phyloP scores from a whole-genome alignment of 2,113 vertebrate species.

The Erpornis zantholeuca region DNA sequence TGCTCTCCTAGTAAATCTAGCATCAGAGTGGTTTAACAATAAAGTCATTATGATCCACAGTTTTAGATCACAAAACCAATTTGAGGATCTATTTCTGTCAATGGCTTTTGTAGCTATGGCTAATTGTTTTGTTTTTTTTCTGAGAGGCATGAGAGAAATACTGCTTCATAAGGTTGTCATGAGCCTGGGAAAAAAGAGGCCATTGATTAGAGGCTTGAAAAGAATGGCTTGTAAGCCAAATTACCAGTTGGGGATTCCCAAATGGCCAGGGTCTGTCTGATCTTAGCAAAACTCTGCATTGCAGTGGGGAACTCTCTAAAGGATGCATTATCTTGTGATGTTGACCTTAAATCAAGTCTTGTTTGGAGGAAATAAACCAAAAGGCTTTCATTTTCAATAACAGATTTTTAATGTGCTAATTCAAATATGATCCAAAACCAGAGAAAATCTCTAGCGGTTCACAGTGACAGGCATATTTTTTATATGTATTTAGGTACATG shows the following conservation, averaged over 20 bases:
- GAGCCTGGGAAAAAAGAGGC: not conserved
- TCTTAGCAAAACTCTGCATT: slow-evolving; percentile 32
- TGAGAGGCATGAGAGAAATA: slow-evolving; percentile 27
- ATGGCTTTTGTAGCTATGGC: not conserved
- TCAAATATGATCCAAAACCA: not conserved
- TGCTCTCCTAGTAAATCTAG: slow-evolving; percentile 2
- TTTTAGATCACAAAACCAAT: slow-evolving; percentile 23
- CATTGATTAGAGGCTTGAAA: slow-evolving; percentile 41
- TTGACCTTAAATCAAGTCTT: slow-evolving; percentile 13
- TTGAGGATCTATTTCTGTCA: not conserved
- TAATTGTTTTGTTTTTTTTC: not conserved
- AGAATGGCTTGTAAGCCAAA: slow-evolving; percentile 34
- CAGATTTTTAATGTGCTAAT: not conserved
- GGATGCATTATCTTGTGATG: not conserved
- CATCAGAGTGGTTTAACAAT: not conserved
- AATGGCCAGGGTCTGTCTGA: slow-evolving; percentile 3
- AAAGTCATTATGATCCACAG: not conserved
- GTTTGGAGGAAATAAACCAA: not conserved
- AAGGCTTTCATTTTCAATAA: not conserved
- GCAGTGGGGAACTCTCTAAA: not conserved
- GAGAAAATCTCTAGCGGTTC: not conserved
- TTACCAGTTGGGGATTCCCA: not conserved
- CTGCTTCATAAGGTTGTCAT: slow-evolving; percentile 42
- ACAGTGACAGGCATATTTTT: not conserved
- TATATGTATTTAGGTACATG: not conserved